These are phyloP conservation scores for Prosopocoilus inquinatus DNA, from an alignment of 2,888 invertebrate genomes.

Conservation along the genomic window DNA sequence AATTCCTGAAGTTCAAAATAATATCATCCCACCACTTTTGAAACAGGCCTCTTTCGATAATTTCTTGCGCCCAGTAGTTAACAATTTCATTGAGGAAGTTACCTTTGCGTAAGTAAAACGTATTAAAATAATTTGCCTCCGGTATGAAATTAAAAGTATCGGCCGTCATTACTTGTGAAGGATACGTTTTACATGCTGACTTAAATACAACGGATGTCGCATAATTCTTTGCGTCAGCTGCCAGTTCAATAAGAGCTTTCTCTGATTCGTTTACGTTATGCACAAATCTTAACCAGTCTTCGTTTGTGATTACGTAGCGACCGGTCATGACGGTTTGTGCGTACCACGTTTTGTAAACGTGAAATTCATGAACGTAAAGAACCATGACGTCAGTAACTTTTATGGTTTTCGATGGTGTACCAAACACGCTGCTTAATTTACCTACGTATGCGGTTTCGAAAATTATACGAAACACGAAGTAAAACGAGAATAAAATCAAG, in stretches of 20 bases:
- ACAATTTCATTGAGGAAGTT: slow-evolving; percentile 21
- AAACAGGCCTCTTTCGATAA: slow-evolving; percentile 30
- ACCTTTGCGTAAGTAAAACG: slow-evolving; percentile 25
- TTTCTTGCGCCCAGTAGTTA: slow-evolving; percentile 26
- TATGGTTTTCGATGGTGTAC: slow-evolving; percentile 10
- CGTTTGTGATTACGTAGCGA: slow-evolving; percentile 5
- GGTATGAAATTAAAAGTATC: slow-evolving; percentile 8
- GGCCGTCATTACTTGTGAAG: slow-evolving; percentile 10
- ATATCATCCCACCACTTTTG: slow-evolving; percentile 28
- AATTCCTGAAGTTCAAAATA: slow-evolving; percentile 14
- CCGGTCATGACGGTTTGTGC: slow-evolving; percentile 9
- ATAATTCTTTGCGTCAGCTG: slow-evolving; percentile 13
- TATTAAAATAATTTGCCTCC: slow-evolving; percentile 18
- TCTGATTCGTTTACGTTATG: slow-evolving; percentile 14
- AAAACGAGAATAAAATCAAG: slow-evolving; percentile 23
- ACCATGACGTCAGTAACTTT: slow-evolving; percentile 10
- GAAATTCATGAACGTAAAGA: slow-evolving; percentile 12
- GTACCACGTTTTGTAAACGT: slow-evolving; percentile 8
- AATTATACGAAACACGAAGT: slow-evolving; percentile 21
- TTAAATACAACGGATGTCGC: slow-evolving; percentile 14
- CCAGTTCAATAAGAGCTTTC: slow-evolving; percentile 14
- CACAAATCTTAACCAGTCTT: slow-evolving; percentile 7
- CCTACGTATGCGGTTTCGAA: slow-evolving; percentile 28
- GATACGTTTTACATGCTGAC: slow-evolving; percentile 17
- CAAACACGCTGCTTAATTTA: slow-evolving; percentile 30